Percentiles rank a stretch among this genome's conserved stretches.
Conservation (phyloP, 2,113 vertebrate species). For the Greenwoodochromis staneri region DNA sequence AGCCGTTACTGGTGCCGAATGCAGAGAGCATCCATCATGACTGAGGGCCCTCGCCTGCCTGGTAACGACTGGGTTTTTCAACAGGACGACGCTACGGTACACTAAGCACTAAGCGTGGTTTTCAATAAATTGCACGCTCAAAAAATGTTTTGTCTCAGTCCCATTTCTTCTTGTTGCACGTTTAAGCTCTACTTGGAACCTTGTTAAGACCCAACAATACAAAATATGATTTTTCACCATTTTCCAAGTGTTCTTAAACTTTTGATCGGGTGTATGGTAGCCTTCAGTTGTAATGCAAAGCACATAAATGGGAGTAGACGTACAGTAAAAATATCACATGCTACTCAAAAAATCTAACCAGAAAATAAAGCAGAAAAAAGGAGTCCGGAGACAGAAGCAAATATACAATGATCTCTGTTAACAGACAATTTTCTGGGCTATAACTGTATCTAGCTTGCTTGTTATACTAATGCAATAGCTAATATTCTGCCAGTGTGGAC, state of each 20-base stretch:
- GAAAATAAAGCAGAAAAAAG: background rate
- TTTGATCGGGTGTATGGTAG: background rate
- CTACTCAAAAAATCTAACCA: background rate
- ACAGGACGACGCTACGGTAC: background rate
- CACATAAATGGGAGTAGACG: background rate
- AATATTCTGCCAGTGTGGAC: background rate
- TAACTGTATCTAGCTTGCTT: background rate
- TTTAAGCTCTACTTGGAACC: background rate
- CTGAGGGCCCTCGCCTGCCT: background rate
- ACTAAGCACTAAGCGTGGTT: background rate
- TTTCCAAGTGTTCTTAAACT: background rate
- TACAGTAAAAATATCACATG: background rate
- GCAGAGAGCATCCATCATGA: background rate
- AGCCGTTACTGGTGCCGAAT: background rate
- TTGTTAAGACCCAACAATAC: fast-evolving
- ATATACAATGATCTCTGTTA: background rate
- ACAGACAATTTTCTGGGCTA: background rate
- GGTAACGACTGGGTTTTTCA: background rate
- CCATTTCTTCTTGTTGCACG: background rate
- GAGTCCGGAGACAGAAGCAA: background rate
- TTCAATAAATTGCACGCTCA: background rate
- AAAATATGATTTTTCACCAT: background rate
- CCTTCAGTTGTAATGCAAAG: background rate
- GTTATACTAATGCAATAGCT: background rate
- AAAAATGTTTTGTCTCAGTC: background rate